A percentile compares a stretch with the other conserved stretches of the same genome.
These are phyloP conservation scores for Myripristis jacobus DNA, from an alignment of 2,797 vertebrate genomes.

Conservation along the genomic window DNA sequence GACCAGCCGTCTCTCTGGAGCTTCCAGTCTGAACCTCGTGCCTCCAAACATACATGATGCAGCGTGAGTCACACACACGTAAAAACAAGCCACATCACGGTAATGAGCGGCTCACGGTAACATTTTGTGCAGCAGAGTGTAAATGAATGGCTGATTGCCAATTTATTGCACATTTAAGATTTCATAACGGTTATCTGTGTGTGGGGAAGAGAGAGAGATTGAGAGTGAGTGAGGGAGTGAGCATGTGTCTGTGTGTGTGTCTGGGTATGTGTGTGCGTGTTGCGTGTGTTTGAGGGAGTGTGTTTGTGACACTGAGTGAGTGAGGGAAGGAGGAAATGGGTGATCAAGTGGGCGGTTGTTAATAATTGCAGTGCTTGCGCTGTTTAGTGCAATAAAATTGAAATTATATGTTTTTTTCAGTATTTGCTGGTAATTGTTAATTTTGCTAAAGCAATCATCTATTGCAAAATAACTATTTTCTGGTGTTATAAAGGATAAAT, in stretches of 20 bases:
- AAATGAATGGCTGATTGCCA: conserved; percentile 1
- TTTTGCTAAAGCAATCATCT: neutral
- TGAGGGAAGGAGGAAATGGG: neutral
- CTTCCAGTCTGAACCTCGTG: neutral
- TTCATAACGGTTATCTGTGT: neutral
- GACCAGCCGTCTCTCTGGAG: neutral
- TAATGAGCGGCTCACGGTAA: neutral
- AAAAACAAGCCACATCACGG: conserved; percentile 1
- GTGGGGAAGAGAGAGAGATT: too few relatives aligned
- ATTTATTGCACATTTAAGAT: conserved; percentile 5
- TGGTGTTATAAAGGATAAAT: neutral
- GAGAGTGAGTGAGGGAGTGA: too few relatives aligned
- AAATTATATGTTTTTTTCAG: neutral
- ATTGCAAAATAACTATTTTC: neutral
- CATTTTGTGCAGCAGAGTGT: conserved; percentile 8
- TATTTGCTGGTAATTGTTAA: neutral
- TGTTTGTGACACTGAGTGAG: too few relatives aligned
- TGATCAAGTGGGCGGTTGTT: neutral
- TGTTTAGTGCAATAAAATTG: neutral
- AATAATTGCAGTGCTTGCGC: too few relatives aligned
- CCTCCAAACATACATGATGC: too few relatives aligned
- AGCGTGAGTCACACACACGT: neutral
- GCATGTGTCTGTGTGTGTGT: too few relatives aligned
- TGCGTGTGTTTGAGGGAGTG: too few relatives aligned
- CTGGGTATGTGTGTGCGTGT: too few relatives aligned